Base-by-base conservation (phyloP, 2,888 invertebrate species). In the Cosmopolites sordidus region DNA sequence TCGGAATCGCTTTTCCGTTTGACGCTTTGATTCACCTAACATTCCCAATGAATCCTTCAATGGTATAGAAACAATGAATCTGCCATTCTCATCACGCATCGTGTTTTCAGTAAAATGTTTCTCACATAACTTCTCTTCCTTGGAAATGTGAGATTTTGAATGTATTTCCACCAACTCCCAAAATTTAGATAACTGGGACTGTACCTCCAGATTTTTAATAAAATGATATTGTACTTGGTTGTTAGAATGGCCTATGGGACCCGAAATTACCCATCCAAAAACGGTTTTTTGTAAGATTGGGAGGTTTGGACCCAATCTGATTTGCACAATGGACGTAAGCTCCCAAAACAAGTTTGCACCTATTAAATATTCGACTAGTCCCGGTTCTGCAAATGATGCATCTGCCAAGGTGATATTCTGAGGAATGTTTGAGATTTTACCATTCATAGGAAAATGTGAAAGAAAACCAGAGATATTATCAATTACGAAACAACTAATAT, bases 1-100 rank as follows among this genome's bases (percentile, higher is more conserved):
- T 16, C 39, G 22, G 29, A 59, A 57, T 27, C 52, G 17, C n/a
- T 43, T 38, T 22, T 48, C 18, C 6, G 57, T 50, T 22, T 52
- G 39, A n/a, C 16, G 11, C 8, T 37, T 48, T 12, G 49, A 54
- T 12, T 33, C 30, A 1, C 49, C 54, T 46, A 54, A 27, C 14
- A 33, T 17, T 2, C 16, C 33, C 18, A 45, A 15, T n/a, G 38
- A 29, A 16, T 55, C 45, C 16, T 52, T n/a, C n/a, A n/a, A n/a
- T n/a, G n/a, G n/a, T n/a, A n/a, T n/a, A n/a, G n/a, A n/a, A n/a
- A n/a, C n/a, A n/a, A n/a, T n/a, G n/a, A n/a, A n/a, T n/a, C n/a
- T n/a, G n/a, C n/a, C n/a, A n/a, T n/a, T n/a, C n/a, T n/a, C n/a
- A n/a, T n/a, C n/a, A n/a, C n/a, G n/a, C n/a, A n/a, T n/a, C n/a